A percentile compares a stretch with the other conserved stretches of the same genome.
These are phyloP conservation scores for Syngnathus scovelli DNA, from an alignment of 2,113 vertebrate species.

Conservation along the genomic window DNA sequence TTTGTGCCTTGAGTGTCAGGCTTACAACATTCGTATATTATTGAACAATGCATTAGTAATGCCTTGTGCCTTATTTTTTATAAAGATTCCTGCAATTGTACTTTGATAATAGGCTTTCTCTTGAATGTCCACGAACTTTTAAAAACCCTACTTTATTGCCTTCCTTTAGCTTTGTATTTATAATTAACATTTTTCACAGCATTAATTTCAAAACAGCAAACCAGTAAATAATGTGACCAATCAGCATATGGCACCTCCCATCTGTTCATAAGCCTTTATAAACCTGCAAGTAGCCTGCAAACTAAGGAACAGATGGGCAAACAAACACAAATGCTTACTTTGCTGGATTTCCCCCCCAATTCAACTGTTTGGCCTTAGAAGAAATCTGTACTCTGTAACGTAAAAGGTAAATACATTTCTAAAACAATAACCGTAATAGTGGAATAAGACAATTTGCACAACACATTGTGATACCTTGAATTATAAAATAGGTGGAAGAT, in stretches of 20 bases:
- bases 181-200: too few relatives aligned
- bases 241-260: not conserved
- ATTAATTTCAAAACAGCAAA: not conserved
- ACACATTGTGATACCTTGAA: not conserved
- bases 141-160: not conserved
- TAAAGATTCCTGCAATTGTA: too few relatives aligned
- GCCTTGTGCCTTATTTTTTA: too few relatives aligned
- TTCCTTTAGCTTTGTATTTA: too few relatives aligned
- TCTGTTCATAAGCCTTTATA: not conserved
- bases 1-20: not conserved
- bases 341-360: not conserved
- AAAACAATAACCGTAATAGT: not conserved
- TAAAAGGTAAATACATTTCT: not conserved
- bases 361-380: not conserved
- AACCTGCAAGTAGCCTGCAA: not conserved
- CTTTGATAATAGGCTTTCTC: too few relatives aligned
- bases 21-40: not conserved
- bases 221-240: not conserved
- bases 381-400: not conserved
- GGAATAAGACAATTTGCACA: not conserved
- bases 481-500: too few relatives aligned
- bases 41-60: not conserved
- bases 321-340: not conserved
- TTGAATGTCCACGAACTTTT: too few relatives aligned
- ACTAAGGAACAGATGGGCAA: slow-evolving; percentile 1